phyloP scores from a whole-genome alignment of 2,797 vertebrate species.

The Girardinus metallicus region DNA sequence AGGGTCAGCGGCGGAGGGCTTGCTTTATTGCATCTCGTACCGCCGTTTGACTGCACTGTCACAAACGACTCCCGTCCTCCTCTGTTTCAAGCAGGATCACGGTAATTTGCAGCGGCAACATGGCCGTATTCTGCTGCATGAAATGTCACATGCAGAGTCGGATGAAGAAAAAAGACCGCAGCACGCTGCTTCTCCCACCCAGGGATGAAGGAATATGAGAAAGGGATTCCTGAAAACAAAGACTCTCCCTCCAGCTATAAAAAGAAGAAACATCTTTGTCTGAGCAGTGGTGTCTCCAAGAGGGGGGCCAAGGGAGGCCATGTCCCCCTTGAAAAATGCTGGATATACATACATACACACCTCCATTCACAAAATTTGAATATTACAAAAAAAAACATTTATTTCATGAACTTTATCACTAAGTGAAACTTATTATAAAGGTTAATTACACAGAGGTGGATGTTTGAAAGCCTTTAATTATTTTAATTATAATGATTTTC shows the following conservation, averaged over 20 bases:
- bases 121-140: constrained; percentile 56
- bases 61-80: constrained; percentile 30
- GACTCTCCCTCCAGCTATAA: constrained; percentile 19
- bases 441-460: too few relatives aligned
- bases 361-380: too few relatives aligned
- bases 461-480: too few relatives aligned
- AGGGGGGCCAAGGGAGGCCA: too few relatives aligned
- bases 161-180: constrained; percentile 4
- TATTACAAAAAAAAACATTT: too few relatives aligned
- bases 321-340: too few relatives aligned
- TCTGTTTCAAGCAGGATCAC: constrained; percentile 45
- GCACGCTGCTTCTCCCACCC: constrained; percentile 22
- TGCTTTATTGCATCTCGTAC: constrained; percentile 64
- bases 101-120: constrained; percentile 65
- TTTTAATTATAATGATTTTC: too few relatives aligned
- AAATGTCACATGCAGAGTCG: constrained; percentile 61
- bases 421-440: too few relatives aligned
- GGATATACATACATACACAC: too few relatives aligned
- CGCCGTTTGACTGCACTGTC: constrained; percentile 27
- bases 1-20: constrained; percentile 57
- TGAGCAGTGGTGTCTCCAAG: background rate
- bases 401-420: too few relatives aligned
- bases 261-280: constrained; percentile 38
- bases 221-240: constrained; percentile 36
- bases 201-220: constrained; percentile 32